Conservation (phyloP, 2,888 invertebrate genomes). For the Calliopum simillimum region DNA sequence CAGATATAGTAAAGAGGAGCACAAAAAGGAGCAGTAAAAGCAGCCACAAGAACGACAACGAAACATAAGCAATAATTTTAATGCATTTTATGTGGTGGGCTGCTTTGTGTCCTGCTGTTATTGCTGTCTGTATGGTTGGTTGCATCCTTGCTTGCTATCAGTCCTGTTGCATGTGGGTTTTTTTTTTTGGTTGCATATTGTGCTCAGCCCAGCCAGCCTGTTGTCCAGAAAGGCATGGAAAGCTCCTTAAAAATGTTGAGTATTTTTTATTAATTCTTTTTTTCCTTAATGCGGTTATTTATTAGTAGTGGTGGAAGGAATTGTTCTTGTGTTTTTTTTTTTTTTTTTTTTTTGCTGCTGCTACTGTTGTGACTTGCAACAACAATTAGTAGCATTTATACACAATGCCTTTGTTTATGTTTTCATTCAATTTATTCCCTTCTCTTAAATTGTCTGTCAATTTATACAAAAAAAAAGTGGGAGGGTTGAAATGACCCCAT, state of each 20-base stretch:
- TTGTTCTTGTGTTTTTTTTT: background rate
- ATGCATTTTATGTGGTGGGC: slow-evolving; percentile 18
- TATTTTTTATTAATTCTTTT: background rate
- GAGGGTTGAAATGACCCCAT: no score
- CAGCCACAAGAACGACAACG: background rate
- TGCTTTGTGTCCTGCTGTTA: background rate
- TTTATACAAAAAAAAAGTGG: no score
- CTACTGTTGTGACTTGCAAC: slow-evolving; percentile 13
- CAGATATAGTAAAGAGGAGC: background rate
- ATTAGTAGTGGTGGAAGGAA: slow-evolving; percentile 6
- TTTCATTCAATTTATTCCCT: no score
- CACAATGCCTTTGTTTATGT: background rate
- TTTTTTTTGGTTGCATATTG: no score
- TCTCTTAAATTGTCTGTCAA: no score
- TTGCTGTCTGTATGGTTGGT: no score
- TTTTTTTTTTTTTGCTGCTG: slow-evolving; percentile 14
- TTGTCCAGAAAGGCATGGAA: no score
- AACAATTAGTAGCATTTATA: slow-evolving; percentile 28
- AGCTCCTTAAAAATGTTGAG: background rate
- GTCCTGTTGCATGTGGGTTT: slow-evolving; percentile 12
- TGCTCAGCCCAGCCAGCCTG: no score
- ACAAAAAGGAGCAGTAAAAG: background rate
- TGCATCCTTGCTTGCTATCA: background rate
- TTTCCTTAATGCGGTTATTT: slow-evolving; percentile 4
- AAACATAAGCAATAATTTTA: slow-evolving; percentile 25